Conservation (phyloP, 2,797 vertebrate species). For the Hapalemur alaotrensis region DNA sequence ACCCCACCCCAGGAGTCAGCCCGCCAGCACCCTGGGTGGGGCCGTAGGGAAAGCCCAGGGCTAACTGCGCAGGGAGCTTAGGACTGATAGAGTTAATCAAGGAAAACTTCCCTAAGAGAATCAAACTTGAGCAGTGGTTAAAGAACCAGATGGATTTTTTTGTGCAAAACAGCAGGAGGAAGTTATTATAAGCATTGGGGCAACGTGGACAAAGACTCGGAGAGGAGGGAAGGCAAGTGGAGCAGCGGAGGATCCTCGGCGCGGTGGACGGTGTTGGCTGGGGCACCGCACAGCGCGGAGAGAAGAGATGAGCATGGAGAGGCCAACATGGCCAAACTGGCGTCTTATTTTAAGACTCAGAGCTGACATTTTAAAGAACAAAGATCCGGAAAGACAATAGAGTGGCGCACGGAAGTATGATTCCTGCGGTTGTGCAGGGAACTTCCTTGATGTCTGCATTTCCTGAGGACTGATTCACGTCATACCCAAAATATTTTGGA, state of each 20-base stretch:
- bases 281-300: rapidly evolving
- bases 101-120: not conserved
- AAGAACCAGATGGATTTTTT: not conserved
- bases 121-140: not conserved
- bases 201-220: not conserved
- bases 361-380: not conserved
- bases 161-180: not conserved
- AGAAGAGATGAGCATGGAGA: not conserved
- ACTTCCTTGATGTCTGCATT: rapidly evolving
- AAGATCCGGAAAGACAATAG: not conserved
- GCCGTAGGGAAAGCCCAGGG: not conserved
- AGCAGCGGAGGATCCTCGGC: rapidly evolving
- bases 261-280: rapidly evolving
- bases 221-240: not conserved
- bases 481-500: rapidly evolving
- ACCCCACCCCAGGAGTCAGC: not conserved
- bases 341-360: not conserved
- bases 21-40: not conserved
- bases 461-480: rapidly evolving
- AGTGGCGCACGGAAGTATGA: rapidly evolving
- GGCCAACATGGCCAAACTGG: rapidly evolving
- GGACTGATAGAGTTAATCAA: not conserved
- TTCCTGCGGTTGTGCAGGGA: rapidly evolving
- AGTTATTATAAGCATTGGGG: not conserved
- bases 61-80: not conserved